A percentile compares a stretch with the other conserved stretches of the same genome.
These are phyloP conservation scores for Piliocolobus tephrosceles DNA, from an alignment of 2,113 vertebrate genomes.

Conservation along the genomic window DNA sequence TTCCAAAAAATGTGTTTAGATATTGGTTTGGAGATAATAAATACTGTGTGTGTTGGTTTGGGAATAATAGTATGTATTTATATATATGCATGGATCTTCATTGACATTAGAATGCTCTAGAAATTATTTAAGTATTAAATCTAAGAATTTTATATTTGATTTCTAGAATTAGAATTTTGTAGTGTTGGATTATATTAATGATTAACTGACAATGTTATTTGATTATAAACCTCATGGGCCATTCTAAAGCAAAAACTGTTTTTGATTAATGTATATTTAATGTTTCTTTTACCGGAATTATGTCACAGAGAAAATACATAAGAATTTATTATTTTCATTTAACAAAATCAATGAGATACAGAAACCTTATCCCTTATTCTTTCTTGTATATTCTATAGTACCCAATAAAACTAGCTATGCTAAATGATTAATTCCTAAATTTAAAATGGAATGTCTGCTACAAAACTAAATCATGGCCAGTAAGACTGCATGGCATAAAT, in stretches of 20 bases:
- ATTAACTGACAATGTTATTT: conserved; percentile 13
- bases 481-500: conserved; percentile 62
- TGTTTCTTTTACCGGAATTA: conserved; percentile 47
- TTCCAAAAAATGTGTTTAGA: background rate
- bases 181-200: conserved; percentile 20
- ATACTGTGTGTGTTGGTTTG: background rate
- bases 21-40: background rate
- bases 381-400: conserved; percentile 46
- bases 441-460: conserved; percentile 72
- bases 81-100: background rate
- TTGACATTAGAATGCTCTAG: background rate
- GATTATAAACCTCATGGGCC: background rate
- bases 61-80: background rate
- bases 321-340: conserved; percentile 73
- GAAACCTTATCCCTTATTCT: conserved; percentile 42
- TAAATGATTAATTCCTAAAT: conserved; percentile 77
- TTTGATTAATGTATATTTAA: conserved; percentile 46
- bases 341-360: conserved; percentile 65
- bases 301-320: conserved; percentile 45
- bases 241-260: conserved; percentile 32
- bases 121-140: background rate
- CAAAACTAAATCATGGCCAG: conserved; percentile 71
- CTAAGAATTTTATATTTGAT: conserved; percentile 36
- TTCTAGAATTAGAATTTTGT: conserved; percentile 4
- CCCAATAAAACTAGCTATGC: conserved; percentile 59